Evolutionary conservation across 2,113 vertebrate genomes (phyloP).

Genomic region (Apus apus): DNA sequence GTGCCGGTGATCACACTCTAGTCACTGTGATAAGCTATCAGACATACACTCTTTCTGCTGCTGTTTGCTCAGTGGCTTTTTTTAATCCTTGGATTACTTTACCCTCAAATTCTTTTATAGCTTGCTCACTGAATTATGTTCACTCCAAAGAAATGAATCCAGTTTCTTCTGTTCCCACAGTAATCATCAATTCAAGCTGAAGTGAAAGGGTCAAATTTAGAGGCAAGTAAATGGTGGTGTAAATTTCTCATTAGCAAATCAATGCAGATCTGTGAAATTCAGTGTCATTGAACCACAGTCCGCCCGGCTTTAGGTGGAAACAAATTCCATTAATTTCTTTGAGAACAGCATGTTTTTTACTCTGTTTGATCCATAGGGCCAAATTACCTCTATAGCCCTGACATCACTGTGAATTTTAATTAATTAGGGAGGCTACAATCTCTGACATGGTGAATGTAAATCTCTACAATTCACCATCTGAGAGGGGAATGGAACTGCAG

Average conservation of each 20-base stretch:
- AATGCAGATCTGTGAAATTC: constrained; percentile 41
- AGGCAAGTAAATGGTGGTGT: constrained; percentile 42
- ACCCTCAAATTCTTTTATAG: constrained; percentile 30
- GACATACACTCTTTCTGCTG: not conserved
- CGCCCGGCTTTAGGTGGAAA: not conserved
- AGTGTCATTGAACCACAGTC: constrained; percentile 10
- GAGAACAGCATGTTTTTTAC: not conserved
- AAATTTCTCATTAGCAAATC: constrained; percentile 55
- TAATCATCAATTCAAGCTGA: constrained; percentile 49
- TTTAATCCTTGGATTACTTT: constrained; percentile 50
- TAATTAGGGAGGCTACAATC: not conserved
- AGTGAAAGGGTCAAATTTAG: constrained; percentile 41
- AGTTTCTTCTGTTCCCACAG: constrained; percentile 56
- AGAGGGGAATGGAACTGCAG: not conserved
- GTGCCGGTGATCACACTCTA: not conserved
- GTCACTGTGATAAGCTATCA: not conserved
- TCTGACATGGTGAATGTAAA: not conserved
- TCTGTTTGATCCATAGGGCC: not conserved
- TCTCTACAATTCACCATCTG: not conserved
- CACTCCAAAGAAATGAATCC: constrained; percentile 28
- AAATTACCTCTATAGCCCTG: not conserved
- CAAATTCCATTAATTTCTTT: not conserved
- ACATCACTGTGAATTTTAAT: not conserved
- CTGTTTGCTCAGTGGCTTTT: not conserved
- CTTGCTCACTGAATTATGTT: constrained; percentile 57